phyloP scores from a whole-genome alignment of 2,888 invertebrate species.

The Oligia strigilis region DNA sequence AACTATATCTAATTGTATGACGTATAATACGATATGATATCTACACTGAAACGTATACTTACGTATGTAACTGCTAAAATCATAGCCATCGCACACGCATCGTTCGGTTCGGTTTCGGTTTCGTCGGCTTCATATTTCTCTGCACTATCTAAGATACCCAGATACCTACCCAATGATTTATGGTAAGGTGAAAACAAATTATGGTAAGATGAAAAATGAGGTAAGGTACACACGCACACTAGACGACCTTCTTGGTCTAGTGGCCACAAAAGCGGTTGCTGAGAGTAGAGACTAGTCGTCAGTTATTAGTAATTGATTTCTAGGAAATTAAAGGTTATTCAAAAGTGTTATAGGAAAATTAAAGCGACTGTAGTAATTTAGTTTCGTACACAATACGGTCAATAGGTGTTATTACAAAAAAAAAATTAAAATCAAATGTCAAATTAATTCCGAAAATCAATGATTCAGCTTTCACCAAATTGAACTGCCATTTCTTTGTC shows the following conservation, averaged over 20 bases:
- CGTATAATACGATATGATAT: not conserved
- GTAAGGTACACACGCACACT: not conserved
- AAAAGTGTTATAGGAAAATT: not conserved
- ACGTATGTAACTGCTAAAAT: slow-evolving; percentile 15
- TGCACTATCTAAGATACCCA: not conserved
- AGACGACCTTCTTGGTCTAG: not conserved
- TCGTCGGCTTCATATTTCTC: not conserved
- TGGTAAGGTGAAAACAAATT: not conserved
- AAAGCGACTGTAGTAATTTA: not conserved
- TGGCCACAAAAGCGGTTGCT: not conserved
- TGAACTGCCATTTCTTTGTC: not conserved
- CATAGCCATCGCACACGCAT: not conserved
- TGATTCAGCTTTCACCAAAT: not conserved
- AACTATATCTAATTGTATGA: not conserved
- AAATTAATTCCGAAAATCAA: not conserved
- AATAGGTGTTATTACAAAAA: too few species aligned
- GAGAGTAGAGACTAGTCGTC: not conserved
- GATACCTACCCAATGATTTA: not conserved
- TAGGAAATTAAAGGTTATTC: not conserved
- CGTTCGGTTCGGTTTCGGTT: not conserved
- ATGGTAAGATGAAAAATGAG: not conserved
- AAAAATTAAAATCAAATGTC: not conserved
- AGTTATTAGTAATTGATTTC: not conserved
- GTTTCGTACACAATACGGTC: not conserved
- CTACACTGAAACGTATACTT: not conserved